Conservation (phyloP, 2,113 vertebrate species). For the Pholis gunnellus region DNA sequence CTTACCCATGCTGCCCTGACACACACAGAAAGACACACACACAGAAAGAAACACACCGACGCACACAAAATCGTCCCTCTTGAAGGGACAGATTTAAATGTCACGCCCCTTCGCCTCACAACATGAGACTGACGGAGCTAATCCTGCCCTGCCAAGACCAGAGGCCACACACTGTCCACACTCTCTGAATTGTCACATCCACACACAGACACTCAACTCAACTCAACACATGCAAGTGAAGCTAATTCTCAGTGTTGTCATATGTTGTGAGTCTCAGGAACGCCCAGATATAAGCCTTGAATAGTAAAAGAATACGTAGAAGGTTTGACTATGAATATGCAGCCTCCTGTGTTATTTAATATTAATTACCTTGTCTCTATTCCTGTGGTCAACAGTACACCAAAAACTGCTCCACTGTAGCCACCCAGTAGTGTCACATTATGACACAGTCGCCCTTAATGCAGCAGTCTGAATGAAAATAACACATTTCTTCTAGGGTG, state of each 20-base stretch:
- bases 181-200: slow-evolving; percentile 15
- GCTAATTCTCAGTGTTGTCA: slow-evolving; percentile 2
- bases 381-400: slow-evolving; percentile 19
- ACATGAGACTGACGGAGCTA: slow-evolving; percentile 63
- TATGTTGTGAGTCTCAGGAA: neutral
- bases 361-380: slow-evolving; percentile 22
- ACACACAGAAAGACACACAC: slow-evolving; percentile 22
- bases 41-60: slow-evolving; percentile 35
- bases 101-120: slow-evolving; percentile 63
- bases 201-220: slow-evolving; percentile 1
- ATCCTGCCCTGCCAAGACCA: slow-evolving; percentile 51
- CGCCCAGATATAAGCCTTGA: neutral
- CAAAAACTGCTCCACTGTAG: slow-evolving; percentile 45
- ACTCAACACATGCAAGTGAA: slow-evolving; percentile 2
- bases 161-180: slow-evolving; percentile 51
- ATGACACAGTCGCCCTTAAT: slow-evolving; percentile 5
- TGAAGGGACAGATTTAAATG: slow-evolving; percentile 74
- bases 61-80: slow-evolving; percentile 25
- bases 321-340: neutral
- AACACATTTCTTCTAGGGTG: neutral
- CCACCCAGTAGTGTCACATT: slow-evolving; percentile 37
- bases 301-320: neutral
- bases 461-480: slow-evolving; percentile 8
- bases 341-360: slow-evolving; percentile 27
- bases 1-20: slow-evolving; percentile 18